Percentiles rank a stretch among this genome's conserved stretches.
These are phyloP conservation scores for Meteorus sp. DNA, from an alignment of 1,140 invertebrate genomes.

Conservation along the genomic window DNA sequence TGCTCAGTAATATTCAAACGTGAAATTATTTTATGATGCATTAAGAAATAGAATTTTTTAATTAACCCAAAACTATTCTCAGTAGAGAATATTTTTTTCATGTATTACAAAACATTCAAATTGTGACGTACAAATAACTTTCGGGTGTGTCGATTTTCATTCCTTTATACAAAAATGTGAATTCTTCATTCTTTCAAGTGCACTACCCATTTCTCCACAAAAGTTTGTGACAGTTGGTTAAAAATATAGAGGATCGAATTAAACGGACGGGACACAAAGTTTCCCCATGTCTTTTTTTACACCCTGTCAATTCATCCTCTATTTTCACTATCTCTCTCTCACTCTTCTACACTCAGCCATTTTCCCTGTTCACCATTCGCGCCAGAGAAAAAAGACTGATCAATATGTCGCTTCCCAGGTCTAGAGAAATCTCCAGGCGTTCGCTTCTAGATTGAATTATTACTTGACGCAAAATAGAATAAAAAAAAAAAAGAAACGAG, in stretches of 20 bases:
- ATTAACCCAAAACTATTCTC: too few species aligned
- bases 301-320: too few species aligned
- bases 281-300: neutral
- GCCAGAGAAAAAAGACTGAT: slow-evolving; percentile 9
- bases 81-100: too few species aligned
- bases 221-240: slow-evolving; percentile 6
- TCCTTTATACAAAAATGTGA: neutral
- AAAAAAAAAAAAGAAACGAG: neutral
- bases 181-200: too few species aligned
- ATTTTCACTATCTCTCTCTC: slow-evolving; percentile 1
- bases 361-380: neutral
- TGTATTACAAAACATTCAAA: too few species aligned
- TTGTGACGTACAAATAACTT: neutral
- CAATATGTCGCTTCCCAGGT: slow-evolving; percentile 12
- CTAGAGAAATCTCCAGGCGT: neutral
- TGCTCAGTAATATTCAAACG: too few species aligned
- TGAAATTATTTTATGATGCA: too few species aligned
- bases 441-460: slow-evolving; percentile 15
- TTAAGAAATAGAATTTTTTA: too few species aligned
- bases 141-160: neutral
- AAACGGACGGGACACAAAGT: neutral
- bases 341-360: neutral
- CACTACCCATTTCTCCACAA: neutral
- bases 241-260: slow-evolving; percentile 12
- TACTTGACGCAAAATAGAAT: neutral